Evolutionary conservation across 2,888 invertebrate species (phyloP).

Genomic region (Drosophila barbarae): DNA sequence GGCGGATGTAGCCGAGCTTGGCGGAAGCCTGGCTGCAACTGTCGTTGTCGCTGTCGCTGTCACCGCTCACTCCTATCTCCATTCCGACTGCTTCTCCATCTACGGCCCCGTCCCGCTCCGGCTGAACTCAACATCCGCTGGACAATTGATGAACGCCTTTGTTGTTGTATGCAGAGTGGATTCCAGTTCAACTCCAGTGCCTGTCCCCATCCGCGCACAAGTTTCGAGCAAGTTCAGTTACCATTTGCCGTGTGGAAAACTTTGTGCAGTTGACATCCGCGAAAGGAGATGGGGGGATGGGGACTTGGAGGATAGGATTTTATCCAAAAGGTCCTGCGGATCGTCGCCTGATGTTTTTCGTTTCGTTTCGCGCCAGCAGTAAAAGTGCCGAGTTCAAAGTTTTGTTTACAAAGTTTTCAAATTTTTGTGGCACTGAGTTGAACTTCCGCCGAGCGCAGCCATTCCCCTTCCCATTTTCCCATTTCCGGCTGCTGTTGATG

Average conservation of each 20-base stretch:
- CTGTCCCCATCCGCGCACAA: conserved; percentile 29
- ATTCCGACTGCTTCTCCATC: conserved; percentile 8
- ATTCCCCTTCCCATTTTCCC: conserved; percentile 21
- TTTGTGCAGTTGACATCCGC: conserved; percentile 61
- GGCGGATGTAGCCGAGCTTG: conserved; percentile 55
- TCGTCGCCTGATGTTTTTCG: conserved; percentile 62
- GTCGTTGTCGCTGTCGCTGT: conserved; percentile 34
- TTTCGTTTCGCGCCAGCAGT: conserved; percentile 61
- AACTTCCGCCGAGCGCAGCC: conserved; percentile 57
- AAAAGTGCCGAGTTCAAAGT: conserved; percentile 69
- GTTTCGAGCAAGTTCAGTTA: conserved; percentile 55
- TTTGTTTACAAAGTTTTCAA: conserved; percentile 75
- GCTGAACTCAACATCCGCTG: conserved; percentile 70
- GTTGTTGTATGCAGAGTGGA: conserved; percentile 53
- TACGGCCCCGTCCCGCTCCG: conserved; percentile 7
- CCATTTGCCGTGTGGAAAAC: conserved; percentile 72
- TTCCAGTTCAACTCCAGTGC: conserved; percentile 38
- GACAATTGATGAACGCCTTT: conserved; percentile 71
- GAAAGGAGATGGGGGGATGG: conserved; percentile 7
- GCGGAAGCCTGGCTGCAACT: conserved; percentile 55
- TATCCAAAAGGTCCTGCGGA: conserved; percentile 44
- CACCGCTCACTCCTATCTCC: conserved; percentile 25
- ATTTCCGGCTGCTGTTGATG: conserved; percentile 57
- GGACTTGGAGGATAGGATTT: conserved; percentile 16
- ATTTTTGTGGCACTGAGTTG: conserved; percentile 73